Conservation (phyloP, 2,113 vertebrate species). For the Taurulus bubalis region DNA sequence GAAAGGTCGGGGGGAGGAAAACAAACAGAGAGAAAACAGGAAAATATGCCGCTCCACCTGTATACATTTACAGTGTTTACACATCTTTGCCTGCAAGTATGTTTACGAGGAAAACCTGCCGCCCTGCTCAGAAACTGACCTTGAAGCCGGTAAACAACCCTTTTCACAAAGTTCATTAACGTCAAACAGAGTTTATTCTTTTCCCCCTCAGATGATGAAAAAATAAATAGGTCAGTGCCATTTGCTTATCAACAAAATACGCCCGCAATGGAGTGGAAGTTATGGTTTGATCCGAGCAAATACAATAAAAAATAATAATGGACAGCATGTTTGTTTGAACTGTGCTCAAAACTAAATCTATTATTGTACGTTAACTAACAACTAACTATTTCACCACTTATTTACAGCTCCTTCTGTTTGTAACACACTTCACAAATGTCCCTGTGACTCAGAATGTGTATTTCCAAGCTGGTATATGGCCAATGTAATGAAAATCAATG, state of each 20-base stretch:
- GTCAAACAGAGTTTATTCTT: conserved; percentile 61
- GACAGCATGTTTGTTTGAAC: background rate
- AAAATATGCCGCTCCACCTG: conserved; percentile 66
- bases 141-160: conserved; percentile 81
- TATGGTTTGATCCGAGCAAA: conserved; percentile 17
- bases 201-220: conserved; percentile 23
- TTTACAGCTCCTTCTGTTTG: background rate
- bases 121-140: conserved; percentile 82
- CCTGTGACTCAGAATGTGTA: conserved; percentile 11
- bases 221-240: conserved; percentile 52
- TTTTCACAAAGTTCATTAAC: conserved; percentile 79
- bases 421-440: background rate
- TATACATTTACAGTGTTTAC: conserved; percentile 78
- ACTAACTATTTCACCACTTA: conserved; percentile 1
- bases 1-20: conserved; percentile 40
- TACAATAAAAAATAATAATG: conserved; percentile 14
- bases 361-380: background rate
- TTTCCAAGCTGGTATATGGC: background rate
- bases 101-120: conserved; percentile 76
- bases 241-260: conserved; percentile 58
- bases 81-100: conserved; percentile 80
- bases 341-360: background rate
- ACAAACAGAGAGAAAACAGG: conserved; percentile 30
- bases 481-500: background rate
- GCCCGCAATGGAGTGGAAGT: conserved; percentile 30